Conservation (phyloP, 2,797 vertebrate species). For the Gobionotothen gibberifrons region DNA sequence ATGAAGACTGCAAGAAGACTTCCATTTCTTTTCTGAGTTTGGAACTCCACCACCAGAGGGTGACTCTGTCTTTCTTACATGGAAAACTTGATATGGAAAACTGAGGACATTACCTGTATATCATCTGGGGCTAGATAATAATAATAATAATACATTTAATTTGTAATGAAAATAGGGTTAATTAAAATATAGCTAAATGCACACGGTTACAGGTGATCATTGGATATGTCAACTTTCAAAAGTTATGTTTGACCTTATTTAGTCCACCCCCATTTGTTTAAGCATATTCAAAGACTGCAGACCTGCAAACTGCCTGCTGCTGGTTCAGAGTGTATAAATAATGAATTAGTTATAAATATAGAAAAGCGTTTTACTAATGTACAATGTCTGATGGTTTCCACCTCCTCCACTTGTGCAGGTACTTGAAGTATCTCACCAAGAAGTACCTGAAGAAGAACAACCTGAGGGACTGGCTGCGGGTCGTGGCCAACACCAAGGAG, state of each 20-base stretch:
- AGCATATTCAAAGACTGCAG: neutral
- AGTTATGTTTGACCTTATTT: neutral
- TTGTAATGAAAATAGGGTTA: neutral
- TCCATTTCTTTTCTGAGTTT: neutral
- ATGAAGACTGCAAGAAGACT: neutral
- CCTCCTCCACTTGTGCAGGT: constrained; percentile 76
- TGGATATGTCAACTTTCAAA: neutral
- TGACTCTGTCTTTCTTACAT: constrained; percentile 15
- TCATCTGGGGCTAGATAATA: neutral
- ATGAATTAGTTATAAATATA: neutral
- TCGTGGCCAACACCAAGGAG: constrained; percentile 96
- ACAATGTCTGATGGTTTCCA: neutral
- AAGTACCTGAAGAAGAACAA: constrained; percentile 99
- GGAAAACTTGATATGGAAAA: neutral
- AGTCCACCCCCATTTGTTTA: neutral
- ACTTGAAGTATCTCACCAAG: constrained; percentile 97
- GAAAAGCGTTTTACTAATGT: neutral
- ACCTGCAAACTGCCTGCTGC: neutral
- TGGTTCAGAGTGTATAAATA: neutral
- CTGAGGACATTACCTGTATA: neutral
- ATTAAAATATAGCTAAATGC: neutral
- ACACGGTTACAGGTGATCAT: neutral
- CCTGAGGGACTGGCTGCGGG: constrained; percentile 93
- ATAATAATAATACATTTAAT: neutral
- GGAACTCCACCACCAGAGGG: constrained; percentile 60